These are phyloP conservation scores for Euleptes europaea DNA, from an alignment of 2,113 vertebrate genomes.

Conservation along the genomic window DNA sequence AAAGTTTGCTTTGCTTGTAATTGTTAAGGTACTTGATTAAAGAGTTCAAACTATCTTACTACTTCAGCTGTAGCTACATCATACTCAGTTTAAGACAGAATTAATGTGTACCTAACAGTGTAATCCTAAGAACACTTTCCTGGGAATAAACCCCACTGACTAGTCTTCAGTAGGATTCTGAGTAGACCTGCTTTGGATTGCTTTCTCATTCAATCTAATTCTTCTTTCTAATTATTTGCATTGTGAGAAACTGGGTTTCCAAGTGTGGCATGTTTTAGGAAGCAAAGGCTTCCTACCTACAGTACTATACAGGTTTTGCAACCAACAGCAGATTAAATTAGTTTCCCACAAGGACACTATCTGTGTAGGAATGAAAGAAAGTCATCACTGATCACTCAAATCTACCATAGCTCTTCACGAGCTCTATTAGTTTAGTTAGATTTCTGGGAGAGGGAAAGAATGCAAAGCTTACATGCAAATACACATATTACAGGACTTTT, in stretches of 20 bases:
- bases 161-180: too few relatives aligned
- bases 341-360: background rate
- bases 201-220: background rate
- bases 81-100: background rate
- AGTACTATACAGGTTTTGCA: background rate
- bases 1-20: background rate
- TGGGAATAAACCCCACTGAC: too few relatives aligned
- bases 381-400: background rate
- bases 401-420: too few relatives aligned
- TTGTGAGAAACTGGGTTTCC: background rate
- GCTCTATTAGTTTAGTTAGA: too few relatives aligned
- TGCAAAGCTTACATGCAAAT: too few relatives aligned
- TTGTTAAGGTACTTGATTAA: background rate
- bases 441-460: too few relatives aligned
- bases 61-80: background rate
- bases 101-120: background rate
- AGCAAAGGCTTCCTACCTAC: background rate
- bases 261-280: background rate
- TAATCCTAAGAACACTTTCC: too few relatives aligned
- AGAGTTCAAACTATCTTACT: background rate
- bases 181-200: too few relatives aligned
- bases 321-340: background rate
- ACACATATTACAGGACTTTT: too few relatives aligned
- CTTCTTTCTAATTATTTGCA: background rate
- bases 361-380: constrained; percentile 29